These are phyloP conservation scores for Hylomyscus alleni DNA, from an alignment of 2,797 vertebrate species.

Conservation along the genomic window DNA sequence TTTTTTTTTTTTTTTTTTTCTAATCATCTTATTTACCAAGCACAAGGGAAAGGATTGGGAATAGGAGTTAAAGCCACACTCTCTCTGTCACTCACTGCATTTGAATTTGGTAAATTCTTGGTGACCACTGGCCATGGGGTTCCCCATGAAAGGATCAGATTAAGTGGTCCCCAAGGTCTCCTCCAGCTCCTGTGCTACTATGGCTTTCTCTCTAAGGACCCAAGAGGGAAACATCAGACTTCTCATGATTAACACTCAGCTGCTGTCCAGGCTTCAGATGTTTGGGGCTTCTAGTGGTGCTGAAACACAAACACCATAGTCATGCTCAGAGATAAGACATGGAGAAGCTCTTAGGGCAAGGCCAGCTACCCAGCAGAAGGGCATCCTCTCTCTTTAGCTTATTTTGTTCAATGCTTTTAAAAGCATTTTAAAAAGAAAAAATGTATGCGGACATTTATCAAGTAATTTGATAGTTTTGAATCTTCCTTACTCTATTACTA, in stretches of 20 bases:
- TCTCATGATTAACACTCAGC: accelerated
- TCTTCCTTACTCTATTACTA: not conserved
- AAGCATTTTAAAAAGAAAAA: not conserved
- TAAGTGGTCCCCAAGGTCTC: not conserved
- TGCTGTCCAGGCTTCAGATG: not conserved
- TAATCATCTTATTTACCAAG: conserved; percentile 42
- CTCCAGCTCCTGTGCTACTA: accelerated
- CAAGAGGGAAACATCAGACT: too few relatives aligned
- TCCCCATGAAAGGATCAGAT: not conserved
- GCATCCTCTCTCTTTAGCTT: not conserved
- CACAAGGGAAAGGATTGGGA: not conserved
- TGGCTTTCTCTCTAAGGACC: not conserved
- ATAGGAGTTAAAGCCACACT: not conserved
- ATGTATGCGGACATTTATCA: not conserved
- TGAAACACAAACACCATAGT: not conserved
- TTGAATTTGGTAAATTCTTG: not conserved
- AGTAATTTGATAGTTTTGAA: not conserved
- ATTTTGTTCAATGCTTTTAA: not conserved
- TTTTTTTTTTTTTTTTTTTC: not conserved
- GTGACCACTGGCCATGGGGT: accelerated
- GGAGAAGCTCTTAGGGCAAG: accelerated
- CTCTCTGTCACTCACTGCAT: not conserved
- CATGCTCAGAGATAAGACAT: accelerated
- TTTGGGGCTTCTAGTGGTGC: accelerated
- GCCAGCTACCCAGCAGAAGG: not conserved